These are phyloP conservation scores for Molanna angustata DNA, from an alignment of 2,888 invertebrate genomes.

Conservation along the genomic window DNA sequence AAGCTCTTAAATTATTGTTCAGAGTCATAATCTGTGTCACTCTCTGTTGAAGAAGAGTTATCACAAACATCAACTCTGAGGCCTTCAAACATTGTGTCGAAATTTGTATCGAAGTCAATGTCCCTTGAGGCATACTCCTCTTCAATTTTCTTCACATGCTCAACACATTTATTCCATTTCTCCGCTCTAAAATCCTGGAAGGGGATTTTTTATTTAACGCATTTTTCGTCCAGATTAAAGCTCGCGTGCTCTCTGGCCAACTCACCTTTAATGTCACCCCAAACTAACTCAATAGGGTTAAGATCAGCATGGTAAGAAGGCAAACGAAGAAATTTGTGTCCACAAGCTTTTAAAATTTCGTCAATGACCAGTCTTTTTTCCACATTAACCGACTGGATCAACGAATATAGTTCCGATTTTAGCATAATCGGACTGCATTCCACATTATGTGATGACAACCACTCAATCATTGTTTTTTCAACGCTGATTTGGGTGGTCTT, in stretches of 20 bases:
- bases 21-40: too few relatives aligned
- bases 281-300: slow-evolving; percentile 2
- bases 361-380: not conserved
- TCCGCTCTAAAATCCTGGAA: not conserved
- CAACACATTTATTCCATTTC: not conserved
- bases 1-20: too few relatives aligned
- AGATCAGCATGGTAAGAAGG: slow-evolving; percentile 4
- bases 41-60: too few relatives aligned
- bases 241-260: not conserved
- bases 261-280: not conserved
- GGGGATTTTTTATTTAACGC: not conserved
- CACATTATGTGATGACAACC: not conserved
- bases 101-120: not conserved
- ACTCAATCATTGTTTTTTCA: slow-evolving; percentile 2
- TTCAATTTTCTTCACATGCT: not conserved
- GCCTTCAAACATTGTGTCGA: not conserved
- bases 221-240: not conserved
- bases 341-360: not conserved
- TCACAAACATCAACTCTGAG: too few relatives aligned
- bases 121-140: not conserved
- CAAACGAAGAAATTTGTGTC: not conserved
- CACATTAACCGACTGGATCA: not conserved
- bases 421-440: not conserved
- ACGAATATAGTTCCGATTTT: not conserved
- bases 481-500: not conserved